Conservation (phyloP, 2,797 vertebrate genomes). For the Taenioides sp. region DNA sequence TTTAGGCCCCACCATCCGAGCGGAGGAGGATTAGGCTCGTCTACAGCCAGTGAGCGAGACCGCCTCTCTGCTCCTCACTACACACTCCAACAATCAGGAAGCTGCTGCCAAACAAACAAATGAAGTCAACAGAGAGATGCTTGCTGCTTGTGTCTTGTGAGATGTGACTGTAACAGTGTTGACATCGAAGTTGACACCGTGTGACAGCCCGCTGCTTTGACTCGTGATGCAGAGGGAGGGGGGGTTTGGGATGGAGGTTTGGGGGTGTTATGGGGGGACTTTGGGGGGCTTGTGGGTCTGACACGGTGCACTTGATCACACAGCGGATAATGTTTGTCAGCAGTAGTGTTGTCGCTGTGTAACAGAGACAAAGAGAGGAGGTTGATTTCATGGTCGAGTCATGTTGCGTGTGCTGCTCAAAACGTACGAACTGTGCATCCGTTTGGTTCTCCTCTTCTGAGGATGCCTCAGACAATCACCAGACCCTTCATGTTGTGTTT, state of each 20-base stretch:
- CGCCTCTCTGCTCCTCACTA: slow-evolving; percentile 53
- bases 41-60: slow-evolving; percentile 41
- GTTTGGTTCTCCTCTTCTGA: too few species aligned
- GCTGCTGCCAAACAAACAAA: slow-evolving; percentile 79
- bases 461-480: not conserved
- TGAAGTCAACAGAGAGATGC: slow-evolving; percentile 79
- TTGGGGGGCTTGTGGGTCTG: slow-evolving; percentile 15
- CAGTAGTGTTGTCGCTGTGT: slow-evolving; percentile 60
- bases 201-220: slow-evolving; percentile 73
- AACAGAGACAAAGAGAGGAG: slow-evolving; percentile 65
- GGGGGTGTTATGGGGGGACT: not conserved
- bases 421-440: slow-evolving; percentile 8
- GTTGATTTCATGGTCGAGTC: slow-evolving; percentile 71
- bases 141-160: slow-evolving; percentile 69
- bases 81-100: slow-evolving; percentile 77
- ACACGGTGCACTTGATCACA: slow-evolving; percentile 77
- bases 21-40: slow-evolving; percentile 61
- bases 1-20: slow-evolving; percentile 36
- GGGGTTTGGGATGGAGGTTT: slow-evolving; percentile 1
- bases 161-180: slow-evolving; percentile 76
- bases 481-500: not conserved
- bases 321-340: slow-evolving; percentile 82
- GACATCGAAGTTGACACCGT: slow-evolving; percentile 73
- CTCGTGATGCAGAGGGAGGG: slow-evolving; percentile 46
- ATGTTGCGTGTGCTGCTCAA: slow-evolving; percentile 44